phyloP scores from a whole-genome alignment of 2,113 vertebrate genomes.

The Benitochromis conjunctus region DNA sequence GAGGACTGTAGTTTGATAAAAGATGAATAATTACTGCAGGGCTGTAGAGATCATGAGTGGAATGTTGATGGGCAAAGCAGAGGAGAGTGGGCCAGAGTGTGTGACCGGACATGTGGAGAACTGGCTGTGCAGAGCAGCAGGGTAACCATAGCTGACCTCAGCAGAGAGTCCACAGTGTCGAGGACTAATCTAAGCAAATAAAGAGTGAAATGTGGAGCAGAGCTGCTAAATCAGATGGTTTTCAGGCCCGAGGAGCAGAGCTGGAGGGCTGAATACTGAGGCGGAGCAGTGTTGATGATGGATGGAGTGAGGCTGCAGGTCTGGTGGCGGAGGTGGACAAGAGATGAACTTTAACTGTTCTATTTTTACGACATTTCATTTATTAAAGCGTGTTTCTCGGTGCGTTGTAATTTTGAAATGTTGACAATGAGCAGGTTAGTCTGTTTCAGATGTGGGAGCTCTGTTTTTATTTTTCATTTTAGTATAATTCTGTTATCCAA shows the following conservation, averaged over 20 bases:
- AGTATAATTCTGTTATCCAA: background rate
- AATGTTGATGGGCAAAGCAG: background rate
- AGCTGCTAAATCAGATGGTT: background rate
- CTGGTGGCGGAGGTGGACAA: background rate
- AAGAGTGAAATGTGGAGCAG: background rate
- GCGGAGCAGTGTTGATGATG: background rate
- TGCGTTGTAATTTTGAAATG: background rate
- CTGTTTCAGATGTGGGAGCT: background rate
- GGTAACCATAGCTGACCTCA: background rate
- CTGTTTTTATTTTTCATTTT: background rate
- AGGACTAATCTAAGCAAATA: background rate
- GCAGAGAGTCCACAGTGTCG: background rate
- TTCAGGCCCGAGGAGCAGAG: background rate
- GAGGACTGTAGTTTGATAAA: too few species aligned
- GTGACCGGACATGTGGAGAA: background rate
- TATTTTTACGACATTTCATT: background rate
- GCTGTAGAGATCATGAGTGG: too few species aligned
- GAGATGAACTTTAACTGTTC: background rate
- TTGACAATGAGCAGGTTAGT: background rate
- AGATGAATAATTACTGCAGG: too few species aligned
- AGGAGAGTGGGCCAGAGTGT: background rate
- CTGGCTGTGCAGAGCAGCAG: background rate
- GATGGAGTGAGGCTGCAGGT: background rate
- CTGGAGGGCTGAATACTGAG: background rate
- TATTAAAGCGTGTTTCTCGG: background rate